Conservation (phyloP, 2,113 vertebrate species). For the Colossoma macropomum region DNA sequence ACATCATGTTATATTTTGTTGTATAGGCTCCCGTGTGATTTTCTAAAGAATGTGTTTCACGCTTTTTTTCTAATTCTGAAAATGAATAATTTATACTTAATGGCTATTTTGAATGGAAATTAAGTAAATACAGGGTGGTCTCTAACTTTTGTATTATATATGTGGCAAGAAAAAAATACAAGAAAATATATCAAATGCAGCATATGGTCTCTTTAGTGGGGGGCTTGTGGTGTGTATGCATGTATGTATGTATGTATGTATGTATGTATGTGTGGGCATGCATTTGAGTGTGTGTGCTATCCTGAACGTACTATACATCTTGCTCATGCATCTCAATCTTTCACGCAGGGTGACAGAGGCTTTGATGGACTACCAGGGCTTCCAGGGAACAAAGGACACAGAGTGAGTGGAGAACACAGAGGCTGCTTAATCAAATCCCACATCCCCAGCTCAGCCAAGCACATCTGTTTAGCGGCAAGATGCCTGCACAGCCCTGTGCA, state of each 20-base stretch:
- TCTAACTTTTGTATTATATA: too few relatives aligned
- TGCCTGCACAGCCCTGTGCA: background rate
- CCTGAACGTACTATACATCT: conserved; percentile 14
- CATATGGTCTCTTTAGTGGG: too few relatives aligned
- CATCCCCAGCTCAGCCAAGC: conserved; percentile 11
- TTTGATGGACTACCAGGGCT: conserved; percentile 92
- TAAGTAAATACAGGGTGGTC: too few relatives aligned
- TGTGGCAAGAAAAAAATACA: too few relatives aligned
- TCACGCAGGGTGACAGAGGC: conserved; percentile 87
- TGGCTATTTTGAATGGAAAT: too few relatives aligned
- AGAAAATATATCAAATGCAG: too few relatives aligned
- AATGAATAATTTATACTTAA: too few relatives aligned
- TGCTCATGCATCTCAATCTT: conserved; percentile 59
- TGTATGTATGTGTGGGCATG: background rate
- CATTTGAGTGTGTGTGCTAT: conserved; percentile 56
- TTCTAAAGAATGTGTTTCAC: too few relatives aligned
- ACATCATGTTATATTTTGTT: too few relatives aligned
- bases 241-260: conserved; percentile 4
- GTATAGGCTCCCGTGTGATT: too few relatives aligned
- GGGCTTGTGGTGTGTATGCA: too few relatives aligned
- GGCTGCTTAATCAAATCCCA: conserved; percentile 47
- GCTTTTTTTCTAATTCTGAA: too few relatives aligned
- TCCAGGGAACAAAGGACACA: conserved; percentile 88
- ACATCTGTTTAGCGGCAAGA: conserved; percentile 35
- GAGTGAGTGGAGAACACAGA: conserved; percentile 68